Base-by-base conservation (phyloP, 2,113 vertebrate genomes). In the Australoheros scitulus region DNA sequence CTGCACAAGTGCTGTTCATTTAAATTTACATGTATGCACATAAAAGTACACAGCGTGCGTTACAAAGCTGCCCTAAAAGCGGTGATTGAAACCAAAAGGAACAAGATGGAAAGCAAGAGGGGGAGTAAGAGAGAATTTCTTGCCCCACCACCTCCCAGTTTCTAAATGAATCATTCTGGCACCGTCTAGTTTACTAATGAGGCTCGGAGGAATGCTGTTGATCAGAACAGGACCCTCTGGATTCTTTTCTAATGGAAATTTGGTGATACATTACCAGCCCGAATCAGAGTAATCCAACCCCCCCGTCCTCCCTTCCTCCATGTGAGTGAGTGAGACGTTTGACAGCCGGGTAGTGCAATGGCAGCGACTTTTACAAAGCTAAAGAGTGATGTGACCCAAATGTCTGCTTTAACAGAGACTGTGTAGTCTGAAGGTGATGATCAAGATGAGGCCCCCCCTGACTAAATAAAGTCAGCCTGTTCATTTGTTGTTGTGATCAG, bases 171-270 rank as follows among this genome's bases (percentile, higher is more conserved):
- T 92, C 77, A 43, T 70, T 88, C 83, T 92, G 91, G 83, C 91
- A 91, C 79, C 75, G 29, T 89, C 86, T 93, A 84, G 87, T 89
- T 94, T 92, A 92, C 91, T 93, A 94, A 93, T 93, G 88, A 94
- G 89, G 90, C 82, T 87, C 83, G 61, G 81, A 86, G 89, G 90
- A 93, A 93, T 86, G 87, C 83, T 79, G 86, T 56, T 59, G 89
- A 93, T 92, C 88, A 87, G 80, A 91, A 86, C 89, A 74, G 88
- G 81, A 89, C 72, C 79, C 87, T 55, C 70, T 82, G 65, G 88
- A 81, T 79, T 58, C 86, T 80, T 89, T 92, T 95, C 84, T 94
- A 83, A 94, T 92, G 90, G 84, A 94, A 90, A 94, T 93, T 41
- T 61, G 41, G 59, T 0, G 68, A 90, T 72, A 83, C 82, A 61